Percentiles rank a stretch among this genome's conserved stretches.
These are phyloP conservation scores for Drosophila ambigua DNA, from an alignment of 1,140 invertebrate genomes.

Conservation along the genomic window DNA sequence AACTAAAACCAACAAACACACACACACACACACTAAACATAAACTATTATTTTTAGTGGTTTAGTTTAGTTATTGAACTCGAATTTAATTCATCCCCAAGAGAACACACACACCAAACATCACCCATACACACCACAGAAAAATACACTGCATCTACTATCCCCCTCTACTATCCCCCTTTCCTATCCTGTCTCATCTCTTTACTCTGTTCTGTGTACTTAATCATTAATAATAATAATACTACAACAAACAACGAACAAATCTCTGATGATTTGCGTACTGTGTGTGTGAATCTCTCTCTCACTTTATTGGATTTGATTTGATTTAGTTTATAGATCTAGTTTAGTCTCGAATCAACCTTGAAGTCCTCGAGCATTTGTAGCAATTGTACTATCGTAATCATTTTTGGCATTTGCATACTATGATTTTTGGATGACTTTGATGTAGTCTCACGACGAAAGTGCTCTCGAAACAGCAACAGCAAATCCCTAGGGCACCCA, in stretches of 20 bases:
- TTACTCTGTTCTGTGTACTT: slow-evolving; percentile 61
- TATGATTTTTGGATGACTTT: slow-evolving; percentile 10
- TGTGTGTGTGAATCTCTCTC: slow-evolving; percentile 27
- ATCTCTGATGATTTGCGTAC: slow-evolving; percentile 24
- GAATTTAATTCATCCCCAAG: slow-evolving; percentile 76
- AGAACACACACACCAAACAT: slow-evolving; percentile 32
- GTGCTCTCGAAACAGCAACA: slow-evolving; percentile 1
- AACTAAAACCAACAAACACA: slow-evolving; percentile 25
- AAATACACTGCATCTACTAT: background rate
- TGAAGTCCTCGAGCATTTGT: slow-evolving; percentile 44
- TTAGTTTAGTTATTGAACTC: slow-evolving; percentile 58
- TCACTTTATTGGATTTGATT: slow-evolving; percentile 27
- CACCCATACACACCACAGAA: slow-evolving; percentile 36
- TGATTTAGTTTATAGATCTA: slow-evolving; percentile 34
- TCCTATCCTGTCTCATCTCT: slow-evolving; percentile 5
- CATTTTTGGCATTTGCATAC: slow-evolving; percentile 31
- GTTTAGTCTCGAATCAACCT: slow-evolving; percentile 28
- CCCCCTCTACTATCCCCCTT: background rate
- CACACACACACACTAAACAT: slow-evolving; percentile 21
- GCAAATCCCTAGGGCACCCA: slow-evolving; percentile 4
- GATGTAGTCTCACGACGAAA: slow-evolving; percentile 2
- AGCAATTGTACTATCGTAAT: slow-evolving; percentile 32
- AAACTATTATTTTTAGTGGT: slow-evolving; percentile 43
- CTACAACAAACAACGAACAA: slow-evolving; percentile 23
- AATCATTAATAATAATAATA: slow-evolving; percentile 23